These are phyloP conservation scores for Ridgeia piscesae DNA, from an alignment of 1,140 invertebrate genomes.

Conservation along the genomic window DNA sequence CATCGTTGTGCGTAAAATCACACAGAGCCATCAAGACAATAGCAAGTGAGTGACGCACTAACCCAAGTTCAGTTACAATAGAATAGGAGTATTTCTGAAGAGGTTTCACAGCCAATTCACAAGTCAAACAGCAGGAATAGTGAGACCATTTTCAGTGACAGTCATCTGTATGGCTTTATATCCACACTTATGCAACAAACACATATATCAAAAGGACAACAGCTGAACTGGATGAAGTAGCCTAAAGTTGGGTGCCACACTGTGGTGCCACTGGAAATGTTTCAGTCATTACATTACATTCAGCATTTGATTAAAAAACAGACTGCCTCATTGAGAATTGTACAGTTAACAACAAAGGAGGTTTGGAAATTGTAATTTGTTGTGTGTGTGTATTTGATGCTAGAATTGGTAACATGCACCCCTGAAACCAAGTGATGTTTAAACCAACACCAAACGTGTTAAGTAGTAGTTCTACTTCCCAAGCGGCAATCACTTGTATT, in stretches of 20 bases:
- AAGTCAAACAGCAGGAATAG: not conserved
- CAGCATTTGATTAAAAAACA: not conserved
- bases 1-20: not conserved
- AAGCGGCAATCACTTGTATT: not conserved
- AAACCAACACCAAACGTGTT: not conserved
- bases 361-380: not conserved
- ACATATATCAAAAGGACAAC: not conserved
- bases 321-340: not conserved
- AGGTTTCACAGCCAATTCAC: not conserved
- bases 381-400: not conserved
- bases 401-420: not conserved
- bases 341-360: not conserved
- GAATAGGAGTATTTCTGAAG: not conserved
- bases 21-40: not conserved
- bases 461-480: not conserved
- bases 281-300: not conserved
- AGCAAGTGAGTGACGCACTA: not conserved
- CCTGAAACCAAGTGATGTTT: not conserved
- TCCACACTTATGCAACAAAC: not conserved
- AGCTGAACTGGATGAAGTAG: not conserved
- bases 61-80: not conserved
- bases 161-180: not conserved
- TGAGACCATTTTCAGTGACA: not conserved
- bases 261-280: not conserved
- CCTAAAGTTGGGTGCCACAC: not conserved